phyloP scores from a whole-genome alignment of 2,888 invertebrate species.

The Maniola hyperantus region DNA sequence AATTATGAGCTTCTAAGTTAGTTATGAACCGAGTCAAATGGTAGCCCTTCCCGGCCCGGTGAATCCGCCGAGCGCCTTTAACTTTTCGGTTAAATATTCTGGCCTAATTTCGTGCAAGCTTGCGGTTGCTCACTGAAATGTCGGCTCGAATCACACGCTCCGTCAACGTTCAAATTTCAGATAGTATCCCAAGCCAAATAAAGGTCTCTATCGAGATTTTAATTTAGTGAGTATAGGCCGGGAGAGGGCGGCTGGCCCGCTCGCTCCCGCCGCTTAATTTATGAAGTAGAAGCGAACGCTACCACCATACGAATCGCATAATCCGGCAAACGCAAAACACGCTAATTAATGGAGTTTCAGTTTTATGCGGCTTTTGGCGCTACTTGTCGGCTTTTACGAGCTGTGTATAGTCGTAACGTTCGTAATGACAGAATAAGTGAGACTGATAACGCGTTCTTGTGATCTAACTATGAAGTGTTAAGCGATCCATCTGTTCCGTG shows the following conservation, averaged over 20 bases:
- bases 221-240: constrained; percentile 59
- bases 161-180: constrained; percentile 49
- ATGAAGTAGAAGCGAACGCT: constrained; percentile 56
- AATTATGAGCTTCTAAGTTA: constrained; percentile 15
- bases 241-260: constrained; percentile 69
- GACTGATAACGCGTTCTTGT: constrained; percentile 79
- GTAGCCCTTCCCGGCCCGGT: constrained; percentile 17
- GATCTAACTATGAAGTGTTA: constrained; percentile 50
- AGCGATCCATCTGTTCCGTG: constrained; percentile 37
- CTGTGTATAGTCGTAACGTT: constrained; percentile 73
- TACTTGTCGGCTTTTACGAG: constrained; percentile 56
- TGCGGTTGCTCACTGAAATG: constrained; percentile 54
- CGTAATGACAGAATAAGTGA: constrained; percentile 81
- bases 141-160: constrained; percentile 41
- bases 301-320: constrained; percentile 54
- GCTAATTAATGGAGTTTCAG: constrained; percentile 36
- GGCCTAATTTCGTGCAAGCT: constrained; percentile 56
- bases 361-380: constrained; percentile 55
- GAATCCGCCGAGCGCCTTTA: constrained; percentile 12
- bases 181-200: constrained; percentile 55
- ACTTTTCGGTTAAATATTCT: constrained; percentile 47
- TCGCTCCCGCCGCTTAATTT: constrained; percentile 57
- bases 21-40: constrained; percentile 16
- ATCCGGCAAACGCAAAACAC: constrained; percentile 38
- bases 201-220: constrained; percentile 61